These are phyloP conservation scores for Prorops nasuta DNA, from an alignment of 1,140 invertebrate genomes.

Conservation along the genomic window DNA sequence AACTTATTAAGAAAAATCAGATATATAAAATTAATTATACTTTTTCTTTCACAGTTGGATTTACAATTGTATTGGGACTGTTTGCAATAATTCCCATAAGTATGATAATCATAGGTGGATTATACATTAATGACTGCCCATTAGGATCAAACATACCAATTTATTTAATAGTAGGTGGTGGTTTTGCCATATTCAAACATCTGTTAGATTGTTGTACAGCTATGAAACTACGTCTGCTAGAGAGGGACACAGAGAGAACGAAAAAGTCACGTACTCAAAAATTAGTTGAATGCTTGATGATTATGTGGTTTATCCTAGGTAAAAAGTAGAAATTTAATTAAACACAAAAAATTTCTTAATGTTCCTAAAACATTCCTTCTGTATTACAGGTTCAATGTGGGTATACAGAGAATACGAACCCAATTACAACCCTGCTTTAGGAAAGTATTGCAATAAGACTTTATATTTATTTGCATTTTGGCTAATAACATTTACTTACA, in stretches of 20 bases:
- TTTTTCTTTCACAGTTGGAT: slow-evolving; percentile 60
- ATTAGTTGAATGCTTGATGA: slow-evolving; percentile 66
- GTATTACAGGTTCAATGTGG: slow-evolving; percentile 62
- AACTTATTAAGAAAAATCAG: no score
- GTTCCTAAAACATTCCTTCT: no score
- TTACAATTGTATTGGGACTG: slow-evolving; percentile 63
- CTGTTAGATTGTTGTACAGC: slow-evolving; percentile 59
- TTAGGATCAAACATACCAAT: slow-evolving; percentile 69
- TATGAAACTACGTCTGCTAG: slow-evolving; percentile 55
- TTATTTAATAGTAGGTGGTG: slow-evolving; percentile 68
- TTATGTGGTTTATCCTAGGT: slow-evolving; percentile 69
- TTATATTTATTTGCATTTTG: slow-evolving; percentile 70
- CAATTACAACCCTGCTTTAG: slow-evolving; percentile 56
- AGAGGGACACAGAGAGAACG: slow-evolving; percentile 58
- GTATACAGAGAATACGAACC: slow-evolving; percentile 67
- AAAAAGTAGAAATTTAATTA: slow-evolving; percentile 26
- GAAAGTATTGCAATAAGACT: slow-evolving; percentile 65
- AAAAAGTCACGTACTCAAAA: slow-evolving; percentile 61
- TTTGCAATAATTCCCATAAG: slow-evolving; percentile 65
- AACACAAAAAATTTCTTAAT: slow-evolving; percentile 4
- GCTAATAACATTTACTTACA: slow-evolving; percentile 64
- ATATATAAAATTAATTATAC: no score
- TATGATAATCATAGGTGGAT: slow-evolving; percentile 66
- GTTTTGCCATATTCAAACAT: slow-evolving; percentile 64
- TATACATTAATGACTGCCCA: slow-evolving; percentile 67